Base-by-base conservation (phyloP, 2,113 vertebrate genomes). In the Albula glossodonta region DNA sequence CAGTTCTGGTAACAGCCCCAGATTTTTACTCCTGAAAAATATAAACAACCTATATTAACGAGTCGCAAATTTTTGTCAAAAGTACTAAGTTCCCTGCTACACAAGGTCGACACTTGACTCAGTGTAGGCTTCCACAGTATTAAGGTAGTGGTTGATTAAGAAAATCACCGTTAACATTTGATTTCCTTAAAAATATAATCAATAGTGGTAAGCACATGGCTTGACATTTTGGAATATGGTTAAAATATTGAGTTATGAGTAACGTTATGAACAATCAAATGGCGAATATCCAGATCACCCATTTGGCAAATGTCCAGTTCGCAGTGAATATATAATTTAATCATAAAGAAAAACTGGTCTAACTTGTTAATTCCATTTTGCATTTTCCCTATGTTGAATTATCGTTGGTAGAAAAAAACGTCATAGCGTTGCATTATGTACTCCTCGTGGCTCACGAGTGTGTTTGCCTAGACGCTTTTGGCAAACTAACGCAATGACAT, bases 341-440 rank as follows among this genome's bases (percentile, higher is more conserved):
- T n/a, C 70, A n/a, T n/a, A 74, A 74, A 25, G n/a, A 22, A 10
- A 74, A 74, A 74, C 70, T 74, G 70, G 70, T 74, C 70, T 31
- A 31, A 74, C 70, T 74, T 31, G 70, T 74, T 74, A 74, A 10
- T 31, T 74, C 70, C 70, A 74, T 74, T 74, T 74, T 74, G 70
- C 70, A n/a, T 74, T 74, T 9, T 56, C 31, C 31, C 31, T 41
- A 1, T 56, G 6, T 56, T 56, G 53, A 56, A 56, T 41, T 41
- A 41, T 1, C 31, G 31, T 41, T n/a, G n/a, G 31, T 8, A 74
- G 22, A 31, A 74, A 31, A 74, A 10, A 74, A 74, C 70, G 63
- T 60, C 63, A 9, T 25, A n/a, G n/a, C 70, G 22, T 74, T 74
- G 70, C 70, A 74, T 74, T n/a, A 31, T 74, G 8, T 74, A 11